Evolutionary conservation across 1,140 invertebrate species (phyloP).

Genomic region (Drosophila murphyi): DNA sequence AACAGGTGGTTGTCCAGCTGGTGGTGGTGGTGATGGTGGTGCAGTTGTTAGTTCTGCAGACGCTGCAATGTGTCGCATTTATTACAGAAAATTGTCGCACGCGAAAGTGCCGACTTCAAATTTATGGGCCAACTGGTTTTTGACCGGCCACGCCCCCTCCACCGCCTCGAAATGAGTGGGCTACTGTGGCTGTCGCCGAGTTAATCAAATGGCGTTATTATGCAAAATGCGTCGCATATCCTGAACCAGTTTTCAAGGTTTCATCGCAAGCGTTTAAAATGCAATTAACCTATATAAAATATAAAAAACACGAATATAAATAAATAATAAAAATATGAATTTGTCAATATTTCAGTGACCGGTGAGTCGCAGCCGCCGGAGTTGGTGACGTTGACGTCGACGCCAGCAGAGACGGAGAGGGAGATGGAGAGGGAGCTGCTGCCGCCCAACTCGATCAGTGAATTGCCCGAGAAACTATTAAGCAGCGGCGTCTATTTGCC

Average conservation of each 20-base stretch:
- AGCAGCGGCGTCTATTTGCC: slow-evolving; percentile 86
- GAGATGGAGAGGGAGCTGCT: slow-evolving; percentile 64
- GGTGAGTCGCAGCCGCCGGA: background rate
- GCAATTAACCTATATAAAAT: slow-evolving; percentile 73
- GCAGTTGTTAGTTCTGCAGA: slow-evolving; percentile 62
- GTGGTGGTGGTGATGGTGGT: background rate
- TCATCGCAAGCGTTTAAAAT: slow-evolving; percentile 67
- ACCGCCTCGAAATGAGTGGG: slow-evolving; percentile 11
- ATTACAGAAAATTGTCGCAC: slow-evolving; percentile 71
- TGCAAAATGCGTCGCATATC: slow-evolving; percentile 64
- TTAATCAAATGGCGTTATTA: slow-evolving; percentile 80
- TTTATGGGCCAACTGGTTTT: slow-evolving; percentile 71
- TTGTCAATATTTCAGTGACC: slow-evolving; percentile 27
- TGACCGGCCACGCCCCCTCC: slow-evolving; percentile 52
- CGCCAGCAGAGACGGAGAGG: slow-evolving; percentile 12
- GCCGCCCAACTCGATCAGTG: slow-evolving; percentile 85
- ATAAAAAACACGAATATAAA: background rate
- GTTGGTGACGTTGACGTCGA: slow-evolving; percentile 7
- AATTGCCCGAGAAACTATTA: slow-evolving; percentile 86
- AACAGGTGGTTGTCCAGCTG: slow-evolving; percentile 21
- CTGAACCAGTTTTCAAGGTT: slow-evolving; percentile 79
- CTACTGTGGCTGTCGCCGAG: slow-evolving; percentile 56
- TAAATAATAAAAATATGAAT: slow-evolving; percentile 14
- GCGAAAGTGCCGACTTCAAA: slow-evolving; percentile 65
- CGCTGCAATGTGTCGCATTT: slow-evolving; percentile 77